These are phyloP conservation scores for Corythucha ciliata DNA, from an alignment of 2,888 invertebrate genomes.

Conservation along the genomic window DNA sequence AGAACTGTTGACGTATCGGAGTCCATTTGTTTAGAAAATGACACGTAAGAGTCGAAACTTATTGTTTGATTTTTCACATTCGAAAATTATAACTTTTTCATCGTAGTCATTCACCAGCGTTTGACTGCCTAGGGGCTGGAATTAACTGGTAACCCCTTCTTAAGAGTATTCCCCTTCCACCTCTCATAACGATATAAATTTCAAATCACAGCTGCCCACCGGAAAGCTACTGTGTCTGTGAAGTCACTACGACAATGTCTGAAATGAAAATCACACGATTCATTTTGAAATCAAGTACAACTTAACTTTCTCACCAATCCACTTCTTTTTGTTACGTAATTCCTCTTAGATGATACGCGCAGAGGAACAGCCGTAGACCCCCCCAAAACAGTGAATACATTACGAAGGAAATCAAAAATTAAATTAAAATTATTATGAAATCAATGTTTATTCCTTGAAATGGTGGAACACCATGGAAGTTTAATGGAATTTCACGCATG, in stretches of 20 bases:
- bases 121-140: slow-evolving; percentile 29
- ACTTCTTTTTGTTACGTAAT: too few species aligned
- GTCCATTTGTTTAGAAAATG: slow-evolving; percentile 25
- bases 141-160: slow-evolving; percentile 22
- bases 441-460: too few species aligned
- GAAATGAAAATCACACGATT: slow-evolving; percentile 27
- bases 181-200: not conserved
- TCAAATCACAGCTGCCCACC: slow-evolving; percentile 18
- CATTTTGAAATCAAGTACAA: too few species aligned
- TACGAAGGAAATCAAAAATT: too few species aligned
- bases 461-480: too few species aligned
- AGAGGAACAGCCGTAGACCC: too few species aligned
- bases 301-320: too few species aligned
- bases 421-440: too few species aligned
- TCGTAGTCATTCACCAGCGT: slow-evolving; percentile 27
- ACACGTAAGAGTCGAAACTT: slow-evolving; percentile 17
- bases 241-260: slow-evolving; percentile 23
- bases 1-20: slow-evolving; percentile 17
- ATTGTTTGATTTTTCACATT: not conserved
- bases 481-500: too few species aligned
- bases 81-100: not conserved
- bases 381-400: too few species aligned
- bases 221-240: slow-evolving; percentile 17
- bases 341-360: too few species aligned
- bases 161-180: not conserved